Base-by-base conservation (phyloP, 1,140 invertebrate genomes). In the Bombus ignitus region DNA sequence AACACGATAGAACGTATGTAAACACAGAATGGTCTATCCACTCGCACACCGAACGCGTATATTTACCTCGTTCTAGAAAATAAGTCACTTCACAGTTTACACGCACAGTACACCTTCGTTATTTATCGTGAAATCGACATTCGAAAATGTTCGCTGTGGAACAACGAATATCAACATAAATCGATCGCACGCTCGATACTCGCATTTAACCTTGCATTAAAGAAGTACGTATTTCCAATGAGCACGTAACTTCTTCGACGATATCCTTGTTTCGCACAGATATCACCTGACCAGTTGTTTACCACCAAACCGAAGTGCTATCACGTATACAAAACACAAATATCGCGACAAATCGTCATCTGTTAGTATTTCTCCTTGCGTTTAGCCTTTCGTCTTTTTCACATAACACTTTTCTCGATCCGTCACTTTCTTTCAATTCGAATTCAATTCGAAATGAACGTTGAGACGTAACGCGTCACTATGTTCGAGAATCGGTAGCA, bases 1-100 rank as follows among this genome's bases (percentile, higher is more conserved):
- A 57, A 47, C 83, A 70, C 68, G 83, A 62, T n/a, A 35, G 28
- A 85, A 85, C 77, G 76, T 73, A 53, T 59, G 68, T 72, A 80
- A 85, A 80, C 83, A 85, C 83, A 72, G 13, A 70, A 37, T 10
- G 18, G 47, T 71, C 5, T 18, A 39, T 79, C 44, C 83, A 80
- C 83, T 80, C 57, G 35, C 83, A 57, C 78, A 73, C 32, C n/a
- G 44, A 1, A 15, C 4, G 70, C 66, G 83, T 71, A 44, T 62
- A 66, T 18, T 66, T 66, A 32, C 12, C 10, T 25, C 37, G 35
- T 39, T 71, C 37, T 39, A 1, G 8, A 32, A 68, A 53, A 47
- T 1, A 42, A 15, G 32, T 77, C 77, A 39, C 37, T 72, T 80
- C 32, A 72, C 83, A 42, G 68, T 85, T 68, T 68, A 25, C 68